Evolutionary conservation across 2,888 invertebrate species (phyloP).

Genomic region (Galerucella pusilla): DNA sequence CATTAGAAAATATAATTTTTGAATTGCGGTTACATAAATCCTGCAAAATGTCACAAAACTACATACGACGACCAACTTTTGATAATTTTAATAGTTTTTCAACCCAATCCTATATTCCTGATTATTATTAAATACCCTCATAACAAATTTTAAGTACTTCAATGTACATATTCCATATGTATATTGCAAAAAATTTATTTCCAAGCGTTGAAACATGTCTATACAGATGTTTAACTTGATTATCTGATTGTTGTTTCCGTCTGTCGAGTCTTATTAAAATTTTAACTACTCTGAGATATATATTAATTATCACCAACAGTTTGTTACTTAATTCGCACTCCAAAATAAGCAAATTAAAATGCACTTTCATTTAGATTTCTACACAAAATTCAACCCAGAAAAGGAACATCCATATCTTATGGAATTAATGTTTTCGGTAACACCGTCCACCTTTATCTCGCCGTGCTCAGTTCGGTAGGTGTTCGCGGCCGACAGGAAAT

Average conservation of each 20-base stretch:
- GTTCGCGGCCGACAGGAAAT: constrained; percentile 60
- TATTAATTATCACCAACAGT: not conserved
- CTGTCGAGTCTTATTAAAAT: constrained; percentile 54
- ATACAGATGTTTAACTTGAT: constrained; percentile 44
- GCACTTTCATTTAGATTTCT: no score
- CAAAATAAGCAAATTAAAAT: not conserved
- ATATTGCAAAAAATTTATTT: constrained; percentile 2
- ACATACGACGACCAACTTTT: no score
- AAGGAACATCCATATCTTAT: not conserved
- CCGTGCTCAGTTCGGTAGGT: constrained; percentile 53
- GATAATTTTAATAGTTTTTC: no score
- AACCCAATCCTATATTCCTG: no score
- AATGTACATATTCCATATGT: not conserved
- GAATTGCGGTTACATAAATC: no score
- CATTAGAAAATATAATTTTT: no score
- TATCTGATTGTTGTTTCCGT: constrained; percentile 53
- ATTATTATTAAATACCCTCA: not conserved
- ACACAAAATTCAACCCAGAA: no score
- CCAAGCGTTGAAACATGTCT: constrained; percentile 14
- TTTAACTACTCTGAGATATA: constrained; percentile 44
- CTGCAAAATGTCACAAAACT: no score
- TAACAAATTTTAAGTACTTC: not conserved
- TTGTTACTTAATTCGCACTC: constrained; percentile 2
- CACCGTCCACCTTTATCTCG: not conserved
- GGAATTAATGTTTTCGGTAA: not conserved